These are phyloP conservation scores for Montipora capricornis DNA, from an alignment of 64 coral and sea anemone species.

Conservation along the genomic window DNA sequence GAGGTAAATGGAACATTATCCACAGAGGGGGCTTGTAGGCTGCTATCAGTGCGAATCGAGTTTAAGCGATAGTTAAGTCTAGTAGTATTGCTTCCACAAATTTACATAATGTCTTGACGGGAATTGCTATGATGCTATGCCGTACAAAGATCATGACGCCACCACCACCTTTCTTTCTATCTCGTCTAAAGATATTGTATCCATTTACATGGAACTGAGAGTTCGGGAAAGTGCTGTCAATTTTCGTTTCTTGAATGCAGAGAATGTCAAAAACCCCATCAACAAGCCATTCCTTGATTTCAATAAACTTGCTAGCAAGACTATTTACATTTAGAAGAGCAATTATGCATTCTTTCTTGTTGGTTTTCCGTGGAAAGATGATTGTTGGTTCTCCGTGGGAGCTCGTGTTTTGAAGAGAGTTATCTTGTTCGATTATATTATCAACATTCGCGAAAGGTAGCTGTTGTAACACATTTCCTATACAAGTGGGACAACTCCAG, in stretches of 20 bases:
- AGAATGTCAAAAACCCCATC: conserved; percentile 45
- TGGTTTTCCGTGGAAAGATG: conserved; percentile 41
- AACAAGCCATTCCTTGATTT: conserved; percentile 59
- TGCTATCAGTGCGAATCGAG: conserved; percentile 33
- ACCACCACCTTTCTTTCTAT: conserved; percentile 64
- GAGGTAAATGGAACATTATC: conserved; percentile 26
- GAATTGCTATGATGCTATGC: conserved; percentile 17
- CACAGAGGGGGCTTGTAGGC: conserved; percentile 53
- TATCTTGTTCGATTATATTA: conserved; percentile 48
- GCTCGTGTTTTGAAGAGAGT: conserved; percentile 33
- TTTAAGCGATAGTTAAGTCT: conserved; percentile 19
- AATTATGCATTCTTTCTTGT: conserved; percentile 55
- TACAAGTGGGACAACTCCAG: conserved; percentile 9
- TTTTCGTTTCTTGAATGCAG: conserved; percentile 58
- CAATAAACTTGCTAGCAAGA: conserved; percentile 52
- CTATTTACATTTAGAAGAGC: conserved; percentile 61
- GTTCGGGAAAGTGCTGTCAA: too few relatives aligned
- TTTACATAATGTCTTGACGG: not conserved
- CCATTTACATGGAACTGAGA: conserved; percentile 38
- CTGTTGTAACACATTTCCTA: conserved; percentile 21
- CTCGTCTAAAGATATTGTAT: conserved; percentile 51
- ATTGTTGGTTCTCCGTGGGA: conserved; percentile 40
- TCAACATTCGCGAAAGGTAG: conserved; percentile 51
- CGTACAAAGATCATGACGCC: conserved; percentile 47
- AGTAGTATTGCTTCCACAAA: conserved; percentile 44